Evolutionary conservation across 2,113 vertebrate genomes (phyloP).

Genomic region (Macquaria ambigua): DNA sequence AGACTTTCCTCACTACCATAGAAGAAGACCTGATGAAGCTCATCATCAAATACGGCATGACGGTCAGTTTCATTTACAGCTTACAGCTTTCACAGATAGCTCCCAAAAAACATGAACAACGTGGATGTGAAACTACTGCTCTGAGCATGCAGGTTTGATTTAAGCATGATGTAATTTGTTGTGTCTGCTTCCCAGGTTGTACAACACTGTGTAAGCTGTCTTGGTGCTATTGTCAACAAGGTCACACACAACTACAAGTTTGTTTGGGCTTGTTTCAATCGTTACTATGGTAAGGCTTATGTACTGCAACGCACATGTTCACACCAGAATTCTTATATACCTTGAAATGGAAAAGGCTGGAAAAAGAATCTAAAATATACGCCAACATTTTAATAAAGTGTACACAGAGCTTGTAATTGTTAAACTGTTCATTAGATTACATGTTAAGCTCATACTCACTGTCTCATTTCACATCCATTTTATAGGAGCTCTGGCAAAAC

Average conservation of each 20-base stretch:
- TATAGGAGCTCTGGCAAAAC: conserved; percentile 93
- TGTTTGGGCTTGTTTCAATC: conserved; percentile 99
- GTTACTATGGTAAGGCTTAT: conserved; percentile 92
- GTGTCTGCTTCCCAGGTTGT: conserved; percentile 89
- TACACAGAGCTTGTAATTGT: neutral
- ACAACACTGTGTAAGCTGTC: conserved; percentile 97
- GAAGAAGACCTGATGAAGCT: conserved; percentile 99
- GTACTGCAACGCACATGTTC: neutral
- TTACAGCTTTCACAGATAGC: neutral
- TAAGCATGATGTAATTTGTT: neutral
- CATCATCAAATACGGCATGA: conserved; percentile 99
- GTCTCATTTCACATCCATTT: neutral
- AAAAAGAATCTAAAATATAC: neutral
- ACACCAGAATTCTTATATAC: neutral
- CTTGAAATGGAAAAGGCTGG: neutral
- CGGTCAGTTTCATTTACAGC: conserved; percentile 81
- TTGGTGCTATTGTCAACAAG: conserved; percentile 96
- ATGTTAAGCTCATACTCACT: neutral
- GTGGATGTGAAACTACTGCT: neutral
- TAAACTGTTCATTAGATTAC: neutral
- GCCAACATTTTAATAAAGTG: neutral
- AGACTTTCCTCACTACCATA: conserved; percentile 95
- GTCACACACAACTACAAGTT: conserved; percentile 99
- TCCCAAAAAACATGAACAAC: neutral
- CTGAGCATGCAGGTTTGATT: neutral